These are phyloP conservation scores for Pelagia noctiluca DNA, from an alignment of 30 jellyfish, hydroid and myxozoan genomes.

Conservation along the genomic window DNA sequence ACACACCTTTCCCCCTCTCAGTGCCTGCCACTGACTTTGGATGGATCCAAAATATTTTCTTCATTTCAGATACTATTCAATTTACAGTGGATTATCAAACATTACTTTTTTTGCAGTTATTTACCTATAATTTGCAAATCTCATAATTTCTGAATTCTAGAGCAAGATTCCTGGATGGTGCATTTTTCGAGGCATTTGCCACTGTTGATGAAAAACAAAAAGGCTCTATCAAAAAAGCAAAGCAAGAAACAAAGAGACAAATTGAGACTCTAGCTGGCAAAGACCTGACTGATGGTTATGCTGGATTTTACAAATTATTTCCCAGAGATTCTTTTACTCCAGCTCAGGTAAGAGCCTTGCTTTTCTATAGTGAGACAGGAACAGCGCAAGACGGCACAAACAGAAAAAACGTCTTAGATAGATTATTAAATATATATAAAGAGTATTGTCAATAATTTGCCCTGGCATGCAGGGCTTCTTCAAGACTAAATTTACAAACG, in stretches of 20 bases:
- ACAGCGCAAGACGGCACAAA: too few relatives aligned
- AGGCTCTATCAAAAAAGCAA: slow-evolving; percentile 74
- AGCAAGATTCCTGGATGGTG: slow-evolving; percentile 87
- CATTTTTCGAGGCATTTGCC: slow-evolving; percentile 80
- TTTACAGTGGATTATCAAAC: neutral
- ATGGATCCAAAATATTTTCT: too few relatives aligned
- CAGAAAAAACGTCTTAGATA: too few relatives aligned
- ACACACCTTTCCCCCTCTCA: too few relatives aligned
- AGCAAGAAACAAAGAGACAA: slow-evolving; percentile 58
- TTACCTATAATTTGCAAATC: neutral
- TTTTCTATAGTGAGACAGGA: too few relatives aligned
- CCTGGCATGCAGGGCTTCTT: too few relatives aligned
- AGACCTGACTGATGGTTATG: slow-evolving; percentile 42
- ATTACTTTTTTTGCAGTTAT: neutral
- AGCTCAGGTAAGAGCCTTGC: slow-evolving; percentile 2
- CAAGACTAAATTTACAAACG: too few relatives aligned
- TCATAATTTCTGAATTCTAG: slow-evolving; percentile 23
- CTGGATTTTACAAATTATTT: slow-evolving; percentile 27
- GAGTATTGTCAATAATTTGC: too few relatives aligned
- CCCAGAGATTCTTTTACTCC: slow-evolving; percentile 43
- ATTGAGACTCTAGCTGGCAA: slow-evolving; percentile 46
- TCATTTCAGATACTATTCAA: too few relatives aligned
- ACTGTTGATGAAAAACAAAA: slow-evolving; percentile 73
- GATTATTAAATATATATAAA: too few relatives aligned
- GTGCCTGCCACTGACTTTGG: too few relatives aligned